Conservation (phyloP, 2,888 invertebrate species). For the Oscheius sp. region DNA sequence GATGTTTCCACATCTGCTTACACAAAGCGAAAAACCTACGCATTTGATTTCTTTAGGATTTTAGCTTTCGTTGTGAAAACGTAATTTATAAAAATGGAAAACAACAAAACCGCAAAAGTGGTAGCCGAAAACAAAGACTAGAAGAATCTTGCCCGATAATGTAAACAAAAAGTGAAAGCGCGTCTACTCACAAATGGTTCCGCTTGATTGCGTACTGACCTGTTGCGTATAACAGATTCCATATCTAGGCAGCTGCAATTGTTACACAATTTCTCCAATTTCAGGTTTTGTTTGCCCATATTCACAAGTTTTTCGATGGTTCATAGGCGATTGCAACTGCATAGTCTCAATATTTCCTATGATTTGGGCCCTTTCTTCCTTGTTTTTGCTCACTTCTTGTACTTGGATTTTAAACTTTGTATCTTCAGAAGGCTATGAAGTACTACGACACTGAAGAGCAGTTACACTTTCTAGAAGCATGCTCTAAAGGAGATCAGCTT, state of each 20-base stretch:
- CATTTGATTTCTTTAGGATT: no score
- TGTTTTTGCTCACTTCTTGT: not conserved
- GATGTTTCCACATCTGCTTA: no score
- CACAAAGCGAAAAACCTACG: no score
- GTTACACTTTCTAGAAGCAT: constrained; percentile 51
- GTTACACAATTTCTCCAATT: not conserved
- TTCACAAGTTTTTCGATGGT: not conserved
- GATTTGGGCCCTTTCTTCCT: not conserved
- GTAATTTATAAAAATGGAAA: no score
- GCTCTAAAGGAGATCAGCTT: constrained; percentile 49
- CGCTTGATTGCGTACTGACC: not conserved
- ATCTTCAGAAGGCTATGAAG: not conserved
- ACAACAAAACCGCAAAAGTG: no score
- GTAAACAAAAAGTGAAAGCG: constrained; percentile 6
- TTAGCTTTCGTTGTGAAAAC: no score
- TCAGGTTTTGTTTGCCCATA: not conserved
- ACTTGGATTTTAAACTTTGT: no score
- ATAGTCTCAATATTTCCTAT: no score
- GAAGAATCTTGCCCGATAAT: not conserved
- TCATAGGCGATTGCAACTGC: no score
- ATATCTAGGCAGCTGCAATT: not conserved
- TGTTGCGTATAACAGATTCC: not conserved
- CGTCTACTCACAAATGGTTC: not conserved
- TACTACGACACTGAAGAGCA: constrained; percentile 35
- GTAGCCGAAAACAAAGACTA: no score